A percentile compares a stretch with the other conserved stretches of the same genome.
These are phyloP conservation scores for Drosophila sordidula DNA, from an alignment of 2,888 invertebrate species.

Conservation along the genomic window DNA sequence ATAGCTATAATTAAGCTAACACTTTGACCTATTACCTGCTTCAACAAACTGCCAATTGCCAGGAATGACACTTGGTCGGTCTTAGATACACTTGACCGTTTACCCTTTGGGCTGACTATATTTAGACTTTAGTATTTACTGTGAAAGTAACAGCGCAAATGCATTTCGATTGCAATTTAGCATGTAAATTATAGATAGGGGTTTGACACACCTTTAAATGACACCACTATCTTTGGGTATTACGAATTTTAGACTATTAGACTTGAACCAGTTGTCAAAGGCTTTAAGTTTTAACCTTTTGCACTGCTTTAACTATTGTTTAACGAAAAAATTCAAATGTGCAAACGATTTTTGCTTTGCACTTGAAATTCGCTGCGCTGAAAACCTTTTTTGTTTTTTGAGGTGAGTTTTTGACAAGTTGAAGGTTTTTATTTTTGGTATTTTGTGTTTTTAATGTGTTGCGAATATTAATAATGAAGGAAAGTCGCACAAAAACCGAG, in stretches of 20 bases:
- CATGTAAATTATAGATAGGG: conserved; percentile 3
- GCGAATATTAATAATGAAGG: conserved; percentile 15
- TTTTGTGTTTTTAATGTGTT: not conserved
- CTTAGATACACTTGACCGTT: conserved; percentile 4
- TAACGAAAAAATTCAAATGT: not conserved
- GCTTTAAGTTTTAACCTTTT: conserved; percentile 30
- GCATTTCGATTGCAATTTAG: conserved; percentile 9
- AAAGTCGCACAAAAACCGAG: conserved; percentile 3
- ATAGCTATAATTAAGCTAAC: not conserved
- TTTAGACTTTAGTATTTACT: not conserved
- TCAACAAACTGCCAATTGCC: conserved; percentile 12
- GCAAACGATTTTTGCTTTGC: conserved; percentile 17
- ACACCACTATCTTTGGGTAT: not conserved
- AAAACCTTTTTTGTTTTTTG: conserved; percentile 12
- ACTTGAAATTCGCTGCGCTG: conserved; percentile 39
- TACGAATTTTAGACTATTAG: not conserved
- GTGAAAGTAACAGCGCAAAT: conserved; percentile 15
- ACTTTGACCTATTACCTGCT: conserved; percentile 20
- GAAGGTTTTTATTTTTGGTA: conserved; percentile 48
- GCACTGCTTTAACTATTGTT: conserved; percentile 2
- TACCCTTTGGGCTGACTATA: not conserved
- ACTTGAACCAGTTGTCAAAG: not conserved
- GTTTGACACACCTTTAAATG: not conserved
- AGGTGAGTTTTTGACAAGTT: conserved; percentile 34
- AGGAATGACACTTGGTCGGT: conserved; percentile 13